phyloP scores from a whole-genome alignment of 2,888 invertebrate species.

The Pyrocoelia pectoralis region DNA sequence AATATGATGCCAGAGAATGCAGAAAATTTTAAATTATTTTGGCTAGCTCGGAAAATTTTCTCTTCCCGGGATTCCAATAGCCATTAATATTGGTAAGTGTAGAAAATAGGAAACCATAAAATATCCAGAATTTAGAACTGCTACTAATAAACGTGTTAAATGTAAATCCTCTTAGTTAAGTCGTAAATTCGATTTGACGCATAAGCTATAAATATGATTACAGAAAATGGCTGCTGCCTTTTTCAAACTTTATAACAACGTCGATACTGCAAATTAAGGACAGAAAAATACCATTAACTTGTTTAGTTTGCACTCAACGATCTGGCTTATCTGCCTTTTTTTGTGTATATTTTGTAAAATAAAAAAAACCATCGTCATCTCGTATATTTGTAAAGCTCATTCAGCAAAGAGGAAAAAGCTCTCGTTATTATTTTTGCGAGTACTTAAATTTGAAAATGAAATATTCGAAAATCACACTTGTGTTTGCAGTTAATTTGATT shows the following conservation, averaged over 20 bases:
- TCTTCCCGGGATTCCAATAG: not conserved
- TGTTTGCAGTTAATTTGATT: conserved; percentile 37
- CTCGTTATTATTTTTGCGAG: conserved; percentile 11
- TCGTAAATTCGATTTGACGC: conserved; percentile 48
- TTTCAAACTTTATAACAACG: conserved; percentile 42
- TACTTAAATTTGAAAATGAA: conserved; percentile 19
- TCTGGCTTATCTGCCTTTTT: conserved; percentile 18
- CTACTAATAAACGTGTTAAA: conserved; percentile 42
- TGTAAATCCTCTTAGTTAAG: conserved; percentile 44
- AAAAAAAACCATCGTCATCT: conserved; percentile 10
- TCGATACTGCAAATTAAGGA: conserved; percentile 37
- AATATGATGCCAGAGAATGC: not conserved
- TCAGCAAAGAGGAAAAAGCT: not conserved
- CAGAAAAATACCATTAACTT: conserved; percentile 39
- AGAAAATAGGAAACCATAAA: conserved; percentile 28
- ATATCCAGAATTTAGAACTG: conserved; percentile 34
- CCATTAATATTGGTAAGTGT: conserved; percentile 9
- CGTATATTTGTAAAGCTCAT: conserved; percentile 6
- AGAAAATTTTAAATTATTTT: not conserved
- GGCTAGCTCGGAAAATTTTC: not conserved
- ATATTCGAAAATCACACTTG: conserved; percentile 32
- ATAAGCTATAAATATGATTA: conserved; percentile 48
- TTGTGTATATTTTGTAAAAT: conserved; percentile 12
- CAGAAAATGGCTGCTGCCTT: conserved; percentile 33
- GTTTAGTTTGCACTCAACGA: conserved; percentile 26